These are phyloP conservation scores for Aromia moschata DNA, from an alignment of 2,888 invertebrate species.

Conservation along the genomic window DNA sequence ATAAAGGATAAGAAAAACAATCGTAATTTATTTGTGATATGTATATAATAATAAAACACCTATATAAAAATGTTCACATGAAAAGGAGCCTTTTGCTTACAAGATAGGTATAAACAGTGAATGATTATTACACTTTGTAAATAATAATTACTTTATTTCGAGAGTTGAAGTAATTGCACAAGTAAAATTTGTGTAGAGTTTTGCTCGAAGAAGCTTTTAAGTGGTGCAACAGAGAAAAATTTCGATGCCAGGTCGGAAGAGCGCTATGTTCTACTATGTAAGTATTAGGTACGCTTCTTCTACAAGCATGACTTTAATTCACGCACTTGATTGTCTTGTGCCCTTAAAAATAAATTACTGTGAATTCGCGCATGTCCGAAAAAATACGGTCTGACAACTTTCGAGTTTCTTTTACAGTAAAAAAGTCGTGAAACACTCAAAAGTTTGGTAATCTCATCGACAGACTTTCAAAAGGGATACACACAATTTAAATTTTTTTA, in stretches of 20 bases:
- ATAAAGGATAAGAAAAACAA: constrained; percentile 50
- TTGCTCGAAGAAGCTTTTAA: constrained; percentile 43
- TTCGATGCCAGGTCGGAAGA: constrained; percentile 35
- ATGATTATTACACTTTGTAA: constrained; percentile 42
- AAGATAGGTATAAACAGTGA: constrained; percentile 47
- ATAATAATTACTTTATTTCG: constrained; percentile 23
- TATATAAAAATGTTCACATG: constrained; percentile 58
- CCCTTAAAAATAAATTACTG: constrained; percentile 47
- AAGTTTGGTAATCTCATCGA: constrained; percentile 8
- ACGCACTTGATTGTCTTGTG: constrained; percentile 63
- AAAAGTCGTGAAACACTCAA: constrained; percentile 14
- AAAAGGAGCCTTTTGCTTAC: constrained; percentile 48
- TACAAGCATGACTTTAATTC: constrained; percentile 55
- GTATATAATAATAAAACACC: constrained; percentile 60
- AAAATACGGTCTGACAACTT: constrained; percentile 9
- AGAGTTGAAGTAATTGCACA: constrained; percentile 28
- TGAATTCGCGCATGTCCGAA: constrained; percentile 8
- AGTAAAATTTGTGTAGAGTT: constrained; percentile 28
- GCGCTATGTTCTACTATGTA: constrained; percentile 42
- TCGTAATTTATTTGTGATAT: constrained; percentile 57
- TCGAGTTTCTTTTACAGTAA: constrained; percentile 6
- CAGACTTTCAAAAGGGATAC: constrained; percentile 13
- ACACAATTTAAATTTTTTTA: constrained; percentile 19
- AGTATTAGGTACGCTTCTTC: constrained; percentile 45
- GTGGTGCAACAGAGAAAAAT: constrained; percentile 41